phyloP scores from a whole-genome alignment of 2,113 vertebrate species.

The Corynorhinus townsendii region DNA sequence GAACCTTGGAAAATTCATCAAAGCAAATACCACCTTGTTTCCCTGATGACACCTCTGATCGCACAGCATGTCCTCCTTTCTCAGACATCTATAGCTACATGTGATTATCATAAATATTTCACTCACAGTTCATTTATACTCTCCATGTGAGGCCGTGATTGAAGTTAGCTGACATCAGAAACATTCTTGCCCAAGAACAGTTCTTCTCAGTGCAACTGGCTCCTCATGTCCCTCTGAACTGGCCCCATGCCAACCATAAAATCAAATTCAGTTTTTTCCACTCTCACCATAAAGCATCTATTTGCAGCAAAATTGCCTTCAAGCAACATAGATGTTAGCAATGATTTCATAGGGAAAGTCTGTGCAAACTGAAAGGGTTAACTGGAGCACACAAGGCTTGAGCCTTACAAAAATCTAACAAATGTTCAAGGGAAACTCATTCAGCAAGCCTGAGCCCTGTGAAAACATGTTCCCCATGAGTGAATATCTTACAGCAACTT shows the following conservation, averaged over 20 bases:
- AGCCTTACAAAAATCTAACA: no score
- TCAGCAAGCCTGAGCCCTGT: no score
- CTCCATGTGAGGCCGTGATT: not conserved
- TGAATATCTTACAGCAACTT: no score
- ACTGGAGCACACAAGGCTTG: no score
- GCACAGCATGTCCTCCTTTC: constrained; percentile 10
- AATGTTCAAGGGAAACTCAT: no score
- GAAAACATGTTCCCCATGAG: no score
- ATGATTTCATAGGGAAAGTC: not conserved
- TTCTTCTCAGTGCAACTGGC: not conserved
- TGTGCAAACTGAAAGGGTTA: not conserved
- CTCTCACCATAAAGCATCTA: not conserved
- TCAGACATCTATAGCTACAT: constrained; percentile 39
- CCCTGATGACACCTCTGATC: constrained; percentile 30
- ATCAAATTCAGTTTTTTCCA: not conserved
- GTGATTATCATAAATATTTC: constrained; percentile 60
- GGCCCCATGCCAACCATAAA: not conserved
- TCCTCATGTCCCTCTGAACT: fast-evolving
- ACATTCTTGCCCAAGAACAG: not conserved
- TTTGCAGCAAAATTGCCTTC: not conserved
- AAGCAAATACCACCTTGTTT: constrained; percentile 54
- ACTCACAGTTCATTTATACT: not conserved
- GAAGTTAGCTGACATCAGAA: not conserved
- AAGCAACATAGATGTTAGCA: not conserved
- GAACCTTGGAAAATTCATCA: constrained; percentile 41